Evolutionary conservation across 2,797 vertebrate genomes (phyloP).

Genomic region (Macropodus opercularis): DNA sequence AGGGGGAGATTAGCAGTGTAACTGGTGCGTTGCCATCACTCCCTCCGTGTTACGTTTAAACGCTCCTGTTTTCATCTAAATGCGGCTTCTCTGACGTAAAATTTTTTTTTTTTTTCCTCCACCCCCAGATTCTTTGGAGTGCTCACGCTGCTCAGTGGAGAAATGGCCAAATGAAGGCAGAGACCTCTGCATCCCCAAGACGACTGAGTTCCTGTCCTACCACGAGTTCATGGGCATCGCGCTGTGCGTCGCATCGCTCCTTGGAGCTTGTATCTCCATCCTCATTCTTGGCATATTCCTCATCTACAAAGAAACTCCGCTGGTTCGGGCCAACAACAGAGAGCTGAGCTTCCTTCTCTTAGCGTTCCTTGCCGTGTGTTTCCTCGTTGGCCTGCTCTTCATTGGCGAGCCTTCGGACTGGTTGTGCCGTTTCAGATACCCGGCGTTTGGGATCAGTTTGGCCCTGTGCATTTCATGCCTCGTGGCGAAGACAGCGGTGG

Average conservation of each 20-base stretch:
- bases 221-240: conserved; percentile 73
- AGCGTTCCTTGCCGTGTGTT: conserved; percentile 75
- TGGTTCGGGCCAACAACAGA: conserved; percentile 81
- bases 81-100: not conserved
- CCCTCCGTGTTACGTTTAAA: not conserved
- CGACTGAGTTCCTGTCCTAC: conserved; percentile 74
- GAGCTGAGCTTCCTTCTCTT: conserved; percentile 79
- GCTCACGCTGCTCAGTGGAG: conserved; percentile 68
- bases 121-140: conserved; percentile 75
- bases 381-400: conserved; percentile 75
- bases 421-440: conserved; percentile 76
- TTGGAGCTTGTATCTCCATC: conserved; percentile 67
- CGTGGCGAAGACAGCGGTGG: conserved; percentile 79
- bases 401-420: conserved; percentile 77
- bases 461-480: conserved; percentile 81
- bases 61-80: not conserved
- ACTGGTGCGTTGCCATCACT: conserved; percentile 57
- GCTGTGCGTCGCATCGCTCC: conserved; percentile 58
- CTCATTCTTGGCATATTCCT: conserved; percentile 66
- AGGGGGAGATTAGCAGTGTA: conserved; percentile 78
- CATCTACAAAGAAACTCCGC: conserved; percentile 66
- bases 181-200: conserved; percentile 70
- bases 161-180: conserved; percentile 71
- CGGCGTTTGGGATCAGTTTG: conserved; percentile 80
- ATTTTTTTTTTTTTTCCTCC: not conserved